Conservation (phyloP, 2,113 vertebrate genomes). For the Lutjanus erythropterus region DNA sequence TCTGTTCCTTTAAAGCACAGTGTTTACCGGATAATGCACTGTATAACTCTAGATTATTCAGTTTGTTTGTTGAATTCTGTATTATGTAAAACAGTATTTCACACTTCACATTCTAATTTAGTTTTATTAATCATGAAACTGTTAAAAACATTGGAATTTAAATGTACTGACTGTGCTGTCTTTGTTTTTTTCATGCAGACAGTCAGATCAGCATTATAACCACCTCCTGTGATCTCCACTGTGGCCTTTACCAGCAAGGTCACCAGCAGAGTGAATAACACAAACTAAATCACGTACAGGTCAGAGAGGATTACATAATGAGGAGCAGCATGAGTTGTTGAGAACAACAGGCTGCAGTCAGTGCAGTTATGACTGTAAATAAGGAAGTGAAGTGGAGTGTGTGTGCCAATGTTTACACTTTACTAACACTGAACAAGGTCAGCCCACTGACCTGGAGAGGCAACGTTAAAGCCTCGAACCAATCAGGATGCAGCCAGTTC, state of each 20-base stretch:
- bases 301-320: not conserved
- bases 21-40: not conserved
- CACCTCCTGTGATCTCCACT: too few relatives aligned
- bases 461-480: not conserved
- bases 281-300: not conserved
- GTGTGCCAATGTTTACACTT: not conserved
- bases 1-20: too few relatives aligned
- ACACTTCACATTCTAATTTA: not conserved
- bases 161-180: not conserved
- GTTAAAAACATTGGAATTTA: not conserved
- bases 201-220: not conserved
- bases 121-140: not conserved
- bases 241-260: not conserved
- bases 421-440: not conserved
- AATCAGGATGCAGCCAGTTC: not conserved
- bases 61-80: not conserved
- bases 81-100: not conserved
- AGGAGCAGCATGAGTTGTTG: not conserved
- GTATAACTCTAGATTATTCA: not conserved
- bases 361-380: slow-evolving; percentile 40
- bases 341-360: slow-evolving; percentile 2
- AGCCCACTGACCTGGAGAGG: not conserved
- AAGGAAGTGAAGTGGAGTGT: not conserved
- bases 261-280: not conserved
- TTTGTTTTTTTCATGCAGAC: not conserved